Evolutionary conservation across 2,113 vertebrate genomes (phyloP), one percentile per base, ranked within the genome.

Genomic region (Anarhynchus alexandrinus): DNA sequence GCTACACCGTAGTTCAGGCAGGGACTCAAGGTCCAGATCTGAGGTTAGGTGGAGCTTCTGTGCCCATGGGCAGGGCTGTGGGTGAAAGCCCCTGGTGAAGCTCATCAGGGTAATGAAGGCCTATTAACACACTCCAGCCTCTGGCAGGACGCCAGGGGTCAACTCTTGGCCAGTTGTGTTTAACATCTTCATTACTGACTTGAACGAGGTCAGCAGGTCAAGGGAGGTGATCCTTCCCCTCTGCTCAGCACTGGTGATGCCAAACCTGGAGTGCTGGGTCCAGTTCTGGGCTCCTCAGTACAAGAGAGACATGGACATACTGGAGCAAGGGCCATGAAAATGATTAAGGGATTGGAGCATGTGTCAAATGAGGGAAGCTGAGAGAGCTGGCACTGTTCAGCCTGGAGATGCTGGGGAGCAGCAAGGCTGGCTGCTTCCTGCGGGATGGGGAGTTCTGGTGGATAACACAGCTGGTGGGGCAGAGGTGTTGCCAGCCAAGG

Each of bases 391-490:
- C 30, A 29, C 57, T 18, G 29, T 61, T 64, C 49, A 80, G 23
- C 12, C 67, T n/a, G n/a, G 29, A 57, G 43, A 52, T 19, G 30
- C 8, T 27, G 43, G 27, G 42, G 54, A 82, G 17, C n/a, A 66
- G 43, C 26, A 49, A 43, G 36, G 17, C 51, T 27, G 36, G 22
- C 32, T 34, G 32, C 61, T 58, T 9, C 18, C 43, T 59, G 69
- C 0, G 3, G 22, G 22, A 14, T 27, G 30, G 11, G 32, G 6
- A 34, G 3, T 40, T 40, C 16, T 16, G 2, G 21, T 15, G 16
- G n/a, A 29, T 16, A 51, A 29, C 19, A 32, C 25, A 34, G 47
- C 17, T 2, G 2, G 12, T 4, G 1, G 52, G 36, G 8, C 78
- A 67, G 67, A 20, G 43, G 14, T 66, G 8, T 59, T 59, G 32